These are phyloP conservation scores for Aegotheles bennettii DNA, from an alignment of 2,113 vertebrate genomes.

Conservation along the genomic window DNA sequence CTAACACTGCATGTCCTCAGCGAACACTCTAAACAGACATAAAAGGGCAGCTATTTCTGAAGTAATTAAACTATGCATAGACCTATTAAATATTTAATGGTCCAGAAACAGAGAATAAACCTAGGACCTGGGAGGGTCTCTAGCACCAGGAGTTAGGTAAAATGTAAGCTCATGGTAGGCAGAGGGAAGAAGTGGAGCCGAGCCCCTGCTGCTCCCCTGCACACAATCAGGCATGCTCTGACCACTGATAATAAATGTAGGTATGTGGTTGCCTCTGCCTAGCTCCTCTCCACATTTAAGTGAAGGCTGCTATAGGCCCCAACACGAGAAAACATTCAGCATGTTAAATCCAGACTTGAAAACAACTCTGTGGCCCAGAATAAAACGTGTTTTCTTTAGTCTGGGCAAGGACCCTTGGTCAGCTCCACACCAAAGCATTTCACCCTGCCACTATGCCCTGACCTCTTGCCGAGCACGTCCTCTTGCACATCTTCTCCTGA, in stretches of 20 bases:
- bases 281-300: neutral
- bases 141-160: neutral
- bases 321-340: neutral
- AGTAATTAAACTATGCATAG: neutral
- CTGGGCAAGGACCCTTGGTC: neutral
- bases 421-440: neutral
- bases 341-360: neutral
- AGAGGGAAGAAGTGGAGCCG: neutral
- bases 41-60: neutral
- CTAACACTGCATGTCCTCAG: neutral
- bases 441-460: neutral
- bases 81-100: neutral
- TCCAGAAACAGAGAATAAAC: neutral
- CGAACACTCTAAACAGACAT: neutral
- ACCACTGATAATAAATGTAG: neutral
- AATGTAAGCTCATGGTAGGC: neutral
- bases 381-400: neutral
- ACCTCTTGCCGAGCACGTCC: rapidly evolving
- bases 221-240: neutral
- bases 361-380: neutral
- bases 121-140: neutral
- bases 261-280: neutral
- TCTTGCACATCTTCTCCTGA: neutral
- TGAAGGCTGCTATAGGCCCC: neutral
- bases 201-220: neutral